phyloP scores from a whole-genome alignment of 2,888 invertebrate genomes.

The Hemistola chrysoprasaria region DNA sequence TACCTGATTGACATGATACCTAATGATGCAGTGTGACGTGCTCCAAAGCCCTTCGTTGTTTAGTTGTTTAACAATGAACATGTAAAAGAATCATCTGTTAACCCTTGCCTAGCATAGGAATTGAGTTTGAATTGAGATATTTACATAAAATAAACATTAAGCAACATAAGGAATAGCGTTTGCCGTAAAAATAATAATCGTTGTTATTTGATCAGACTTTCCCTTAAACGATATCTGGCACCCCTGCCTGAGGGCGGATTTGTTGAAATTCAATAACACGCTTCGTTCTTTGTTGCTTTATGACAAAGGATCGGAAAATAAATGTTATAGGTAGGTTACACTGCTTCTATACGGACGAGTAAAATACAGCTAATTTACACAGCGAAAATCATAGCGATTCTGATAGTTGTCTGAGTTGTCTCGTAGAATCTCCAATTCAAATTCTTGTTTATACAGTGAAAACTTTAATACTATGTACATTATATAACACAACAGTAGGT shows the following conservation, averaged over 20 bases:
- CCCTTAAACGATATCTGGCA: conserved; percentile 37
- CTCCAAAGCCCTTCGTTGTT: conserved; percentile 23
- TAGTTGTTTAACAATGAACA: background rate
- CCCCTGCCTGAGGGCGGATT: conserved; percentile 44
- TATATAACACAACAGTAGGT: no score
- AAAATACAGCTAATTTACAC: no score
- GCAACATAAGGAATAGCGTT: conserved; percentile 11
- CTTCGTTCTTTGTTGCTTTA: conserved; percentile 56
- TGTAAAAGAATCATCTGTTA: background rate
- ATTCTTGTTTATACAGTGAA: no score
- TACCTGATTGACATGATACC: conserved; percentile 48
- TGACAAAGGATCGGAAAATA: conserved; percentile 45
- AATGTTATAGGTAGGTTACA: conserved; percentile 33
- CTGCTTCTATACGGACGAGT: conserved; percentile 8
- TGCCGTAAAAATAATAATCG: conserved; percentile 27
- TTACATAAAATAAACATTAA: conserved; percentile 1
- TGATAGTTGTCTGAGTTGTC: no score
- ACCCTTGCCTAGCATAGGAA: background rate
- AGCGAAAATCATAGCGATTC: no score
- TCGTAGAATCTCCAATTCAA: conserved; percentile 26
- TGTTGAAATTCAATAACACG: conserved; percentile 55
- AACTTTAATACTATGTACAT: no score
- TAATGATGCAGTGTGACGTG: conserved; percentile 42
- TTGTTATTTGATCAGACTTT: conserved; percentile 44
- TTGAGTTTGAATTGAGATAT: conserved; percentile 2